Base-by-base conservation (phyloP, 2,113 vertebrate species). In the Holacanthus passer region DNA sequence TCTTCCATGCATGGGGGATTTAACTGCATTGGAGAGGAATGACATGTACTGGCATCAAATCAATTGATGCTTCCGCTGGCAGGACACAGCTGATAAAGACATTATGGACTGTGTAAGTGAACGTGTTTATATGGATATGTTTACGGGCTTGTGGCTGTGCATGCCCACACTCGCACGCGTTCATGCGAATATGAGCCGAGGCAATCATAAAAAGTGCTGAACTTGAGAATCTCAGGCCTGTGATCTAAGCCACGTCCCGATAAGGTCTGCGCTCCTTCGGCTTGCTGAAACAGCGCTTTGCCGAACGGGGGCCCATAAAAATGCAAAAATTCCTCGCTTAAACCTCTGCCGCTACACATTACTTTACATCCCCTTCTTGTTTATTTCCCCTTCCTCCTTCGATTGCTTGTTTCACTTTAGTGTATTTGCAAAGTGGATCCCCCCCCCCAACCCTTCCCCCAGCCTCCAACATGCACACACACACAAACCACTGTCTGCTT, bases 201-300 rank as follows among this genome's bases (percentile, higher is more conserved):
- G 87, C 81, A 90, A 93, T 91, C 88, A 83, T 70, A 91, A 92
- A n/a, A 94, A 93, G 85, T 93, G 93, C 89, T 92, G 92, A 92
- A 86, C 70, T 65, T 73, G 81, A 70, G 72, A 89, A 85, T 87
- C 78, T 83, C 48, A 27, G 77, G 83, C 72, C 59, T 65, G 84
- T 77, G 81, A 89, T 90, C 76, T 85, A 76, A 90, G 83, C 62
- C 41, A 71, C 24, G 85, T 81, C 73, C 78, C 60, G 80, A 87
- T 90, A 84, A 88, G 88, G 82, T 85, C 77, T 74, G 39, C 37
- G 82, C 81, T 79, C 72, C 73, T 32, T 63, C 32, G 5, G 66
- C 71, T 52, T 82, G 88, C 90, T 92, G 91, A 93, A 67, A 63
- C 82, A 68, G 90, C 88, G 39, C 79, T 89, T 89, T 86, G 24